These are phyloP conservation scores for Furnarius figulus DNA, from an alignment of 2,113 vertebrate genomes.

Conservation along the genomic window DNA sequence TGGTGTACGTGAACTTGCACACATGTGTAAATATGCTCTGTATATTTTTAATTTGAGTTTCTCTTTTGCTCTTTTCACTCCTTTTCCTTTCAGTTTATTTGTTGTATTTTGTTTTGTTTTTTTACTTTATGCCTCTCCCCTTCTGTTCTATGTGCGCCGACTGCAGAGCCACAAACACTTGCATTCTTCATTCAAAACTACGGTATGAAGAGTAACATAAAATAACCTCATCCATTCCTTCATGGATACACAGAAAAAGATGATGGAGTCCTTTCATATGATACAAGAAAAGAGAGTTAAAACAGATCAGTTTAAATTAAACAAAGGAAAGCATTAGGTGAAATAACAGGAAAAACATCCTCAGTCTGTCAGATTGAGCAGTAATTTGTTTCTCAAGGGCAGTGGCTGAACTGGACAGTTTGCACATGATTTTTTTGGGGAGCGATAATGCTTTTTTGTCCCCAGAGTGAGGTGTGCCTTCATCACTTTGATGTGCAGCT, in stretches of 20 bases:
- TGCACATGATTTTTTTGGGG: background rate
- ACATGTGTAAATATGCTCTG: background rate
- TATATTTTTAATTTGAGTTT: background rate
- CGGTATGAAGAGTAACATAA: background rate
- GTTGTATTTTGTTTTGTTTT: background rate
- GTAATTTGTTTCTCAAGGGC: background rate
- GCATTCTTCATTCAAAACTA: background rate
- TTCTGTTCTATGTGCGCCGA: background rate
- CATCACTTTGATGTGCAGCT: constrained; percentile 15
- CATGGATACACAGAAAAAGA: background rate
- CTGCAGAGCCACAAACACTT: background rate
- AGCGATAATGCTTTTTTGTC: background rate
- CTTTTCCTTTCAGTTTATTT: constrained; percentile 18
- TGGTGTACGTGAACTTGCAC: background rate
- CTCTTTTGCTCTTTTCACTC: background rate
- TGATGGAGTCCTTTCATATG: background rate
- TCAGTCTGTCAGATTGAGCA: background rate
- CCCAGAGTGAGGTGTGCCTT: constrained; percentile 36
- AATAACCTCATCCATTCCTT: background rate
- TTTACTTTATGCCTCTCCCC: background rate
- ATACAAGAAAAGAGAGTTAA: background rate
- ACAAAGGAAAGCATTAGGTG: background rate
- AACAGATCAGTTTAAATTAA: background rate
- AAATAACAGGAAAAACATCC: constrained; percentile 31
- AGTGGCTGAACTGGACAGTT: background rate